Base-by-base conservation (phyloP, 2,113 vertebrate species). In the Megaceryle maxima region DNA sequence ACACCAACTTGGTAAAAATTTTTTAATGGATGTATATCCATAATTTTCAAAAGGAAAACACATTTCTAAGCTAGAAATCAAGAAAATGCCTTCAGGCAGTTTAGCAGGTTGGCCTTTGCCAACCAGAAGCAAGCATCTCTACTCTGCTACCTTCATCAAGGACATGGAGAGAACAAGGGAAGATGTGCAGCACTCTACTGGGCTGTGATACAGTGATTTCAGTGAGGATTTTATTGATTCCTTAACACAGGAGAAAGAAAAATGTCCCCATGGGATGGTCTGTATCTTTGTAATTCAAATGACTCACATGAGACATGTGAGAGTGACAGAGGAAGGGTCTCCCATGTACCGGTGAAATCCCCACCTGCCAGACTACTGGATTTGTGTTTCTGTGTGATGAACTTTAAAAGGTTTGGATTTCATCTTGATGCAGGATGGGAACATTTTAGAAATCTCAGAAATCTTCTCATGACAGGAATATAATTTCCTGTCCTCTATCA, bases 161-260 rank as follows among this genome's bases (percentile, higher is more conserved):
- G 20, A 53, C 1, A 1, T 10, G n/a, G 13, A 25, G 37, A 75
- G 37, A 55, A 51, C 2, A 2, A 68, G 39, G 18, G 15, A 68
- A 11, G 11, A 15, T 0, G 3, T 16, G 43, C 41, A 78, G 62
- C 20, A 46, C 0, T 8, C 25, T 15, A 0, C 5, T 1, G 2
- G 26, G 57, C 9, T 62, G 59, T n/a, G n/a, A 8, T 21, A 28
- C 16, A 66, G 44, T 2, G 1, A 35, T 50, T 50, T 76, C 53
- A 57, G 59, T 0, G 4, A 86, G 16, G 63, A 53, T 88, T 73
- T 86, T n/a, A 94, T 78, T 80, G 80, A 83, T 69, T 80, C 16
- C 51, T 74, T 77, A 77, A 37, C 6, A 44, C 2, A 53, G 37
- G 57, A 90, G 62, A 92, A 92, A 75, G 64, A 39, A 57, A 68